These are phyloP conservation scores for Emmelina monodactyla DNA, from an alignment of 2,888 invertebrate genomes.

Conservation along the genomic window DNA sequence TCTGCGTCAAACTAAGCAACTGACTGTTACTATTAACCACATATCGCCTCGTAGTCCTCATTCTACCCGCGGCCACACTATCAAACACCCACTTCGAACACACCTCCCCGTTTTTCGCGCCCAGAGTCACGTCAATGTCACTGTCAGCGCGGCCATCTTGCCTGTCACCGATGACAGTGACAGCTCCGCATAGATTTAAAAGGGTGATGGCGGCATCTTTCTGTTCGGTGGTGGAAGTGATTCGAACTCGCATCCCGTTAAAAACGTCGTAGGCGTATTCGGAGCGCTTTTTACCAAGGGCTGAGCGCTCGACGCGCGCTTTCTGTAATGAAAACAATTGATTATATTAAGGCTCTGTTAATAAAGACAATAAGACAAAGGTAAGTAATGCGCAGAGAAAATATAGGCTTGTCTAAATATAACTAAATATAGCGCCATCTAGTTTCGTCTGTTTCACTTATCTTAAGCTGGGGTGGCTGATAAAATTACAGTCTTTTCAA, in stretches of 20 bases:
- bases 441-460: no score
- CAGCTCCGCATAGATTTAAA: slow-evolving; percentile 38
- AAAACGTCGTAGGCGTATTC: slow-evolving; percentile 50
- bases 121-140: slow-evolving; percentile 31
- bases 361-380: no score
- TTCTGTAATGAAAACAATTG: slow-evolving; percentile 30
- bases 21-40: slow-evolving; percentile 8
- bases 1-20: not conserved
- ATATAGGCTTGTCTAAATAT: no score
- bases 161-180: slow-evolving; percentile 11
- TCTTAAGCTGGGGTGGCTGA: no score
- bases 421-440: no score
- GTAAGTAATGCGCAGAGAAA: no score
- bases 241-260: slow-evolving; percentile 30
- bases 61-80: slow-evolving; percentile 37
- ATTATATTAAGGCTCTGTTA: not conserved
- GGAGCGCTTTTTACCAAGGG: slow-evolving; percentile 25
- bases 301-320: slow-evolving; percentile 42
- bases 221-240: slow-evolving; percentile 27
- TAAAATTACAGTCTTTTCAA: not conserved
- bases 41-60: slow-evolving; percentile 38
- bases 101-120: slow-evolving; percentile 26
- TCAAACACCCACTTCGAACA: slow-evolving; percentile 51
- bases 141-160: not conserved
- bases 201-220: slow-evolving; percentile 29